Evolutionary conservation across 2,797 vertebrate species (phyloP), one percentile per base, ranked within the genome.

Genomic region (Esox masquinongy): DNA sequence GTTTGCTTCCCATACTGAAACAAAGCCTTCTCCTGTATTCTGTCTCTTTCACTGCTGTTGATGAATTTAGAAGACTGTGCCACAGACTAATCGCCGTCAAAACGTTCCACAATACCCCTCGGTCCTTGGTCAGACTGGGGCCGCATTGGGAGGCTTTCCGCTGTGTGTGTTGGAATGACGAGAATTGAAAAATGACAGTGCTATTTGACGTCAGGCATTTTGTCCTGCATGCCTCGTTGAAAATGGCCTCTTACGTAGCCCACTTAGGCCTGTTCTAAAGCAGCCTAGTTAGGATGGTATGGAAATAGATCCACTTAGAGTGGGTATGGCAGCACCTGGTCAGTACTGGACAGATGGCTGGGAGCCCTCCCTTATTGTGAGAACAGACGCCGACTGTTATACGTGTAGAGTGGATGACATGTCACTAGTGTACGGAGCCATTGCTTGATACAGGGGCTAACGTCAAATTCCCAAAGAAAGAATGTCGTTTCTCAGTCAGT

Each of bases 291-390:
- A 49, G 43, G 51, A 59, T 4, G 16, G 51, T 50, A 72, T 72
- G 11, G 31, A 72, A 72, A 72, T 86, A 88, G 86, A 83, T 22
- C 71, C 73, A 67, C 83, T 89, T 78, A 87, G 86, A 85, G 78
- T 59, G 73, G 83, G 39, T 7, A 43, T 43, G 39, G 84, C 71
- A 84, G 86, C 91, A 93, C 92, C 90, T 93, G 92, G 89, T 81
- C 85, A 85, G 76, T 1, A 53, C 68, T 64, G 83, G 88, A 92
- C 91, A 90, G 88, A 91, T 91, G 92, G 87, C 64, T 79, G 66
- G 43, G 80, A 83, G 82, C 75, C 84, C 85, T 82, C 79, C 77
- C 75, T 81, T 82, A 74, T 75, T 72, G 77, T 77, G 77, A 74
- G 24, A 73, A 43, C 70, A 63, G 67, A 80, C 43, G 22, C 47